Conservation (phyloP, 2,113 vertebrate genomes). For the Ictalurus furcatus region DNA sequence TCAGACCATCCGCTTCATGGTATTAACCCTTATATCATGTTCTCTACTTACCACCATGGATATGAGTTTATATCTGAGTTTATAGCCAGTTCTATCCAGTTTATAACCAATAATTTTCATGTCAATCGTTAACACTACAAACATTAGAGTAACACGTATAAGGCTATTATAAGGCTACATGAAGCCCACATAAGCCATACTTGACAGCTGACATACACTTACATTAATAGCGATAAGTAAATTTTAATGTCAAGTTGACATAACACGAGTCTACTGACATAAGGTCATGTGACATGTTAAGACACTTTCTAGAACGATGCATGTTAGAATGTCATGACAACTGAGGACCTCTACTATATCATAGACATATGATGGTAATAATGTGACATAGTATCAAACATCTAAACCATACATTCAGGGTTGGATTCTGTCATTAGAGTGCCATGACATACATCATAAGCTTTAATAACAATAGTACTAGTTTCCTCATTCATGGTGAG, state of each 20-base stretch:
- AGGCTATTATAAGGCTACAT: not conserved
- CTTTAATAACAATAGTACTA: not conserved
- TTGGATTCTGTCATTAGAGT: not conserved
- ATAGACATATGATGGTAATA: not conserved
- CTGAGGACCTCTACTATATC: not conserved
- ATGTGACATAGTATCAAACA: not conserved
- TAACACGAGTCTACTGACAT: not conserved
- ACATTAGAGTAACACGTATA: not conserved
- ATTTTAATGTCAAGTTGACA: not conserved
- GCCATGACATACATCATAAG: not conserved
- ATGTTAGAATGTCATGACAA: no score
- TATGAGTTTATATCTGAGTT: not conserved
- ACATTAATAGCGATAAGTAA: not conserved
- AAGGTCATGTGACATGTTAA: not conserved
- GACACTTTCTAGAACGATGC: no score
- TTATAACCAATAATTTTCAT: not conserved
- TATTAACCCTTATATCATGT: constrained; percentile 44
- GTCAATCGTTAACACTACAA: not conserved
- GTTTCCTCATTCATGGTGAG: no score
- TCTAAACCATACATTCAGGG: not conserved
- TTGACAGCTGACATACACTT: not conserved
- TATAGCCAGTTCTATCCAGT: not conserved
- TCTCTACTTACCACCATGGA: not conserved
- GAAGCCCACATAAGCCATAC: not conserved
- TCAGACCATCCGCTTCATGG: constrained; percentile 70